A percentile compares a stretch with the other conserved stretches of the same genome.
phyloP scores from a whole-genome alignment of 2,113 vertebrate genomes.

The Tragelaphus buxtoni region DNA sequence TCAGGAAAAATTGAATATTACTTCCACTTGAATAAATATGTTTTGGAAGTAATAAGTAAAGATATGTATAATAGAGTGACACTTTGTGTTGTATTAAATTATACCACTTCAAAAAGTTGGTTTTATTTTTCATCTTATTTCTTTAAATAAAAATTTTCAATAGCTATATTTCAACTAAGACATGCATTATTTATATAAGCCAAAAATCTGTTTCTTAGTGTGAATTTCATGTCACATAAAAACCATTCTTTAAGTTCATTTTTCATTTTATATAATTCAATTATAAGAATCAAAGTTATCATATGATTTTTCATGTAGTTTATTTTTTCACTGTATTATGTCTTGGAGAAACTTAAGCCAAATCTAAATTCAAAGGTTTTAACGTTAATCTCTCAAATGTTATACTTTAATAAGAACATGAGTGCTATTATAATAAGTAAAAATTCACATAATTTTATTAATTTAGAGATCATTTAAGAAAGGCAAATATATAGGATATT shows the following conservation, averaged over 20 bases:
- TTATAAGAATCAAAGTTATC: background rate
- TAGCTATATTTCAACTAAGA: background rate
- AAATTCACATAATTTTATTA: background rate
- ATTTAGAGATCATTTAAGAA: conserved; percentile 29
- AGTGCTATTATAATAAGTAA: background rate
- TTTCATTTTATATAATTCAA: background rate
- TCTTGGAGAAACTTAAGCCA: background rate
- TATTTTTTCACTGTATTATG: background rate
- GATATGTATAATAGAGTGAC: background rate
- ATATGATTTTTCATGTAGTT: background rate
- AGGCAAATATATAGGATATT: background rate
- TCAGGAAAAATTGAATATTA: background rate
- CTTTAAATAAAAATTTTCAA: background rate
- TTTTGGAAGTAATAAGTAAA: background rate
- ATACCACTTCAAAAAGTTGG: background rate
- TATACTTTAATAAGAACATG: background rate
- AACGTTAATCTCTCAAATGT: background rate
- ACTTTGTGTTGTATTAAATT: background rate
- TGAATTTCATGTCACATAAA: background rate
- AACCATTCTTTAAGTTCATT: background rate
- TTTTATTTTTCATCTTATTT: background rate
- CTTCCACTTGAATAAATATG: background rate
- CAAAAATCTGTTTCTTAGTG: background rate
- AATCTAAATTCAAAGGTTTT: conserved; percentile 9
- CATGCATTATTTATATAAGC: background rate